Base-by-base conservation (phyloP, 2,797 vertebrate species). In the Morelia viridis region DNA sequence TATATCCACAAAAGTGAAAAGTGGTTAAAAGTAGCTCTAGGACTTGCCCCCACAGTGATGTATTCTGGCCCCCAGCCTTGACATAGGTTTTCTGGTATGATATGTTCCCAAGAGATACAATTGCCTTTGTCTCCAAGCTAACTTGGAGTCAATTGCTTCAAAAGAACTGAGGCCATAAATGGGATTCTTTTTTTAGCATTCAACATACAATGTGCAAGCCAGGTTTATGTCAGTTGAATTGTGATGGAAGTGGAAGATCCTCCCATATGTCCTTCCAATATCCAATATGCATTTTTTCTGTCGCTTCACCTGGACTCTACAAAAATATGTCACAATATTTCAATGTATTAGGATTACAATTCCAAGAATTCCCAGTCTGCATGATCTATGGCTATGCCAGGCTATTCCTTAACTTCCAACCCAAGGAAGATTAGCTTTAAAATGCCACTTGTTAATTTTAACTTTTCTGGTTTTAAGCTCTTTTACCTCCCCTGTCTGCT, bases 1-100 rank as follows among this genome's bases (percentile, higher is more conserved):
- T 64, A 92, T 24, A 90, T 90, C 80, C 60, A 46, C 89, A 87
- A 90, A 68, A 53, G 85, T 41, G 65, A 92, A 90, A 80, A 31
- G 68, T 90, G 92, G 91, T 57, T 90, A 83, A 87, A 90, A 92
- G 91, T 53, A 90, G 28, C 62, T 89, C 58, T 62, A 86, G 68
- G 58, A 80, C 58, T 87, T 57, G 46, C 68, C 62, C 57, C 65
- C 53, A 50, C 85, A 17, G 89, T 46, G 64, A 76, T 22, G 31
- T 64, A 60, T 87, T 65, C 58, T 87, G 62, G 53, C 56, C 71
- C 24, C 31, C 17, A 41, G 35, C 17, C n/a, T 50, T 57, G 50
- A 10, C 65, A 90, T 41, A 62, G 57, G 26, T 50, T 87, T 90
- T 35, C 65, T 60, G 56, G 24, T 46, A 57, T 83, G 57, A 56